Evolutionary conservation across 2,888 invertebrate genomes (phyloP).

Genomic region (Cabera pusaria): DNA sequence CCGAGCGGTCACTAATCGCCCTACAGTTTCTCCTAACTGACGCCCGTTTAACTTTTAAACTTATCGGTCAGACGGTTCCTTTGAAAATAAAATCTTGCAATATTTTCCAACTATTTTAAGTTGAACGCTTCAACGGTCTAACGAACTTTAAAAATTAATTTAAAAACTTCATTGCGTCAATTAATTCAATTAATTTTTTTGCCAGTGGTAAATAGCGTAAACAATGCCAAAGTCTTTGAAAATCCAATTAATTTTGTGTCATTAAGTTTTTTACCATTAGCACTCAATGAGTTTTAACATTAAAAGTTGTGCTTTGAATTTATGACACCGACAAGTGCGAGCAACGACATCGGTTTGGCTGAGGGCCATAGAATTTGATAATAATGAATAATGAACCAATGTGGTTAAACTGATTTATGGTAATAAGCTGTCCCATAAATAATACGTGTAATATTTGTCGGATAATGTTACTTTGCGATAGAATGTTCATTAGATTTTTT

Average conservation of each 20-base stretch:
- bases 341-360: constrained; percentile 26
- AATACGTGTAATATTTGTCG: too few species aligned
- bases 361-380: constrained; percentile 25
- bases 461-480: too few species aligned
- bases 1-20: constrained; percentile 46
- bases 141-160: constrained; percentile 32
- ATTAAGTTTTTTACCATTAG: constrained; percentile 2
- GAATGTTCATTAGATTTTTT: too few species aligned
- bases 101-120: constrained; percentile 37
- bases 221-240: too few species aligned
- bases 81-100: constrained; percentile 36
- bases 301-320: constrained; percentile 27
- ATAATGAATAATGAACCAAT: constrained; percentile 5
- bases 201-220: too few species aligned
- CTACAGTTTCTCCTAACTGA: constrained; percentile 38
- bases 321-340: constrained; percentile 30
- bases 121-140: constrained; percentile 28
- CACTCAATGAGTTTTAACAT: constrained; percentile 18
- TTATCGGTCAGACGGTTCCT: constrained; percentile 39
- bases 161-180: too few species aligned
- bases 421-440: too few species aligned
- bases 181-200: too few species aligned
- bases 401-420: neutral
- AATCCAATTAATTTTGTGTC: too few species aligned
- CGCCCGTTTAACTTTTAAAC: constrained; percentile 46